Base-by-base conservation (phyloP, 37 sponge, comb jelly and placozoan genomes). In the Aplysina aerophoba region DNA sequence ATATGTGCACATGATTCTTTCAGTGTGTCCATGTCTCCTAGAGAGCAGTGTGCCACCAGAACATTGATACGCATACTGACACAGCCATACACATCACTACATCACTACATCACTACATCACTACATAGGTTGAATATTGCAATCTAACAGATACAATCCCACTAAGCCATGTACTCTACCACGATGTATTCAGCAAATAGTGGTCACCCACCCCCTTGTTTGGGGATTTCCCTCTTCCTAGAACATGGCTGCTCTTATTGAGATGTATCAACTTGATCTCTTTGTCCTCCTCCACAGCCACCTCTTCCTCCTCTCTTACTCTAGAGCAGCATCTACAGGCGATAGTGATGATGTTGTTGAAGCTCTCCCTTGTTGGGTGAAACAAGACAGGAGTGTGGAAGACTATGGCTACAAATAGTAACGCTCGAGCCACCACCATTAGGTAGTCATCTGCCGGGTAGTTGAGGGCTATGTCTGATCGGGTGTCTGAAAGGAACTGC, bases 361-460 rank as follows among this genome's bases (percentile, higher is more conserved):
- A 54, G 60, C 86, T 37, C n/a, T 60, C 82, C 65, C 95, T 59
- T 0, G 85, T 87, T 40, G 95, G 95, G 66, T 90, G 89, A 24
- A 94, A 73, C 55, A 94, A 83, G 56, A 94, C 89, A 28, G 95
- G 95, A 39, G 91, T 89, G 79, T 62, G 58, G 78, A 87, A 82
- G 53, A 91, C 79, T 28, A 94, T 86, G 19, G 89, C 86, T 62
- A 94, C 24, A 41, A 94, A 89, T 40, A 94, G 87, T 25, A 84
- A 83, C 5, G 71, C 56, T 15, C 95, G 36, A 55, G 87, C 92
- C 17, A 88, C 81, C 17, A 85, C 81, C 62, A 94, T 84, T 17
- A 91, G 66, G 21, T 71, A 28, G 37, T 87, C 82, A 72, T 79
- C 39, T 31, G 75, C 16, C 15, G 64, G 66, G 58, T 91, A 94